A percentile compares a stretch with the other conserved stretches of the same genome.
Conservation (phyloP, 2,888 invertebrate genomes). For the Papilio protenor region DNA sequence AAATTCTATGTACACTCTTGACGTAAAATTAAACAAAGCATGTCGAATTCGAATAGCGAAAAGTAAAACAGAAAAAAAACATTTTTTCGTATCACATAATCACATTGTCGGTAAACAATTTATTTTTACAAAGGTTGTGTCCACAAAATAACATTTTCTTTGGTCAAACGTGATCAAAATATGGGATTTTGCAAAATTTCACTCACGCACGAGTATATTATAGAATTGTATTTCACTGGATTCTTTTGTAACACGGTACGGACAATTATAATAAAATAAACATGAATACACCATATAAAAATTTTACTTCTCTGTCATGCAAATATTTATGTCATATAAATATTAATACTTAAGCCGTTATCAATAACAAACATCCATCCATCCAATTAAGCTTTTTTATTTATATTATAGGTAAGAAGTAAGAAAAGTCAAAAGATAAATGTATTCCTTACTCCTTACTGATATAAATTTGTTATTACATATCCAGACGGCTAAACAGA, state of each 20-base stretch:
- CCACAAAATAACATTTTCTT: not conserved
- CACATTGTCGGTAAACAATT: constrained; percentile 2
- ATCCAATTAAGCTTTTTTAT: no score
- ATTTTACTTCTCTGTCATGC: not conserved
- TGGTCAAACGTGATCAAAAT: constrained; percentile 8
- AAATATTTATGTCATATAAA: no score
- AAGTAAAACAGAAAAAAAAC: not conserved
- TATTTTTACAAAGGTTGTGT: not conserved
- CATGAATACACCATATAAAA: not conserved
- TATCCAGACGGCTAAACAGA: no score
- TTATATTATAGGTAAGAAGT: no score
- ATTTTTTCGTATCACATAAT: not conserved
- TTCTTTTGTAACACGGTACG: not conserved
- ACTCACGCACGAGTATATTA: not conserved
- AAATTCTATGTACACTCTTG: no score
- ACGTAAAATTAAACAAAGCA: no score
- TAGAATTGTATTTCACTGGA: not conserved
- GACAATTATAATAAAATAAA: not conserved
- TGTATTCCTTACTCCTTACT: no score
- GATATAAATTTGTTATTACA: no score
- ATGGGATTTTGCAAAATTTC: not conserved
- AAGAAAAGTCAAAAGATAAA: no score
- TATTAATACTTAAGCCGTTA: no score
- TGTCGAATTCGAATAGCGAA: no score
- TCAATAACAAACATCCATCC: no score